These are phyloP conservation scores for Rapana venosa DNA, from an alignment of 2,888 invertebrate species.

Conservation along the genomic window DNA sequence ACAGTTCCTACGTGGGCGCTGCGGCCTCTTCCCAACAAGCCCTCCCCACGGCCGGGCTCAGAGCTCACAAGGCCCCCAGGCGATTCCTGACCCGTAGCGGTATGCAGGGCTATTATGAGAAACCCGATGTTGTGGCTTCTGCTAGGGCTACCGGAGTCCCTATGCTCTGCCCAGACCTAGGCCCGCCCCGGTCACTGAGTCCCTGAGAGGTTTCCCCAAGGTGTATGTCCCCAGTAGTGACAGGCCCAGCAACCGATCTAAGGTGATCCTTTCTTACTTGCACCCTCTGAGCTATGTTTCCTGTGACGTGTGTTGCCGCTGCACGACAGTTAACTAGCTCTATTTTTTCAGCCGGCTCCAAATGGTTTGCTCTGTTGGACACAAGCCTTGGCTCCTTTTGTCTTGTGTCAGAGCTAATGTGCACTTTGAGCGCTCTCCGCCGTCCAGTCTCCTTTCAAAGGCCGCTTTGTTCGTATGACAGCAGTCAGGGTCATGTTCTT, in stretches of 20 bases:
- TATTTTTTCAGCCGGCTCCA: conserved; percentile 25
- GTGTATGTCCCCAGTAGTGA: conserved; percentile 48
- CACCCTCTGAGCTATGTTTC: conserved; percentile 26
- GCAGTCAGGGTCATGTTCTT: background rate
- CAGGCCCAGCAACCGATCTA: conserved; percentile 49
- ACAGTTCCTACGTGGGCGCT: background rate
- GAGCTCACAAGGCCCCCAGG: conserved; percentile 44
- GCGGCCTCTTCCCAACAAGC: background rate
- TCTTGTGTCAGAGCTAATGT: conserved; percentile 15
- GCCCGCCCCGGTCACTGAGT: conserved; percentile 41
- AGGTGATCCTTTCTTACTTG: conserved; percentile 48
- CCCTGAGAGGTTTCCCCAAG: conserved; percentile 46
- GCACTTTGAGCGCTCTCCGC: conserved; percentile 38
- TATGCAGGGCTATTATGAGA: conserved; percentile 15
- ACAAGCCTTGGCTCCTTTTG: conserved; percentile 7
- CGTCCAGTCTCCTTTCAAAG: conserved; percentile 42
- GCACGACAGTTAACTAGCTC: conserved; percentile 38
- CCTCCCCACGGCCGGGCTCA: conserved; percentile 42
- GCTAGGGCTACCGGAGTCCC: background rate
- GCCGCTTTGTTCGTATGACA: conserved; percentile 35
- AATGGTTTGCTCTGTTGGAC: conserved; percentile 31
- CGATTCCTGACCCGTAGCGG: conserved; percentile 33
- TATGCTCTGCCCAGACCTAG: conserved; percentile 44
- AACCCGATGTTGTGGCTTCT: background rate
- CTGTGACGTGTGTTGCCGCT: conserved; percentile 40